A percentile compares a stretch with the other conserved stretches of the same genome.
Evolutionary conservation across 2,797 vertebrate species (phyloP).

Genomic region (Crocidura indochinensis): DNA sequence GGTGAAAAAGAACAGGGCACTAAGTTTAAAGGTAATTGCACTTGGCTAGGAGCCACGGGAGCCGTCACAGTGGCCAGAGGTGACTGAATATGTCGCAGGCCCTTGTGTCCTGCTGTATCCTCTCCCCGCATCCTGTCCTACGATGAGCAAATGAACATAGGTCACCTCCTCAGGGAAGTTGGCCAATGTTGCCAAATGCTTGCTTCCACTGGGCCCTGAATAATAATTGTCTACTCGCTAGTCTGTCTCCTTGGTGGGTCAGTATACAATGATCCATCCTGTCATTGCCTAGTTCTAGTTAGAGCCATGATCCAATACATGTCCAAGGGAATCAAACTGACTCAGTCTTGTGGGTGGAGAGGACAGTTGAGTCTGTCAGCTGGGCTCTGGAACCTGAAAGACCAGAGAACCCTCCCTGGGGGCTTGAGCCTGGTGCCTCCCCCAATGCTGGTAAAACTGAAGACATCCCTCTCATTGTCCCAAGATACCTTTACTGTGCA

Average conservation of each 20-base stretch:
- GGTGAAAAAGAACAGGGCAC: background rate
- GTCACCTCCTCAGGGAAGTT: conserved; percentile 14
- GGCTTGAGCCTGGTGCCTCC: background rate
- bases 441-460: background rate
- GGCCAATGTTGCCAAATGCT: background rate
- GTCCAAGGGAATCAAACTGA: too few species aligned
- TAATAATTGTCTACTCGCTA: background rate
- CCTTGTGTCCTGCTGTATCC: background rate
- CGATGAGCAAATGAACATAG: background rate
- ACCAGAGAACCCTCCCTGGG: too few species aligned
- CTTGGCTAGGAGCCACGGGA: background rate
- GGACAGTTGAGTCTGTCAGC: too few species aligned
- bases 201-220: background rate
- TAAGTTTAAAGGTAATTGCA: background rate
- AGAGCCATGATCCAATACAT: too few species aligned
- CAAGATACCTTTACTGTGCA: background rate
- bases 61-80: background rate
- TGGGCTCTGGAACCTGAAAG: too few species aligned
- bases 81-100: accelerated
- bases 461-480: background rate
- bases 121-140: background rate
- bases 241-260: background rate
- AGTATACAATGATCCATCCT: background rate
- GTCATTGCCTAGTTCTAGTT: too few species aligned
- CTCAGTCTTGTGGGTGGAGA: too few species aligned